A percentile compares a stretch with the other conserved stretches of the same genome.
These are phyloP conservation scores for Siniperca chuatsi DNA, from an alignment of 2,113 vertebrate genomes.

Conservation along the genomic window DNA sequence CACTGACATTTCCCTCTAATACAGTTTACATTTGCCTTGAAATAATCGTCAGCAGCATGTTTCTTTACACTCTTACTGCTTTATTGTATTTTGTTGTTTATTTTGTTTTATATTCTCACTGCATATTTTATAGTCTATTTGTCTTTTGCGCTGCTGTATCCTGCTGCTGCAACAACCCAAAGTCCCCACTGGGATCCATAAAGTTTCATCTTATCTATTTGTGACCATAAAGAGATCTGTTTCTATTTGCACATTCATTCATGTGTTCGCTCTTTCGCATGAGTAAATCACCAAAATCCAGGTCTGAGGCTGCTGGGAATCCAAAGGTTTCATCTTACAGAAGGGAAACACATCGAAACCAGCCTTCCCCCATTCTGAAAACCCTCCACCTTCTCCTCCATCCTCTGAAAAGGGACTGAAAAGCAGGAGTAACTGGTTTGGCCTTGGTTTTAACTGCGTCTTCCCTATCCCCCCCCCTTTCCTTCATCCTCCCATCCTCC, in stretches of 20 bases:
- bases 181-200: slow-evolving; percentile 51
- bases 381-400: slow-evolving; percentile 38
- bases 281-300: slow-evolving; percentile 55
- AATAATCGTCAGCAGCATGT: not conserved
- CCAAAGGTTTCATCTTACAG: slow-evolving; percentile 70
- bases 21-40: not conserved
- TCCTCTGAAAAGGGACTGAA: slow-evolving; percentile 56
- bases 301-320: slow-evolving; percentile 46
- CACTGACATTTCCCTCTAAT: not conserved
- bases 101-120: slow-evolving; percentile 36
- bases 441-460: slow-evolving; percentile 48
- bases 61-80: not conserved
- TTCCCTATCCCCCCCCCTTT: slow-evolving; percentile 39
- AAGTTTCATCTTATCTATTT: slow-evolving; percentile 48
- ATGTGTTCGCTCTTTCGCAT: not conserved
- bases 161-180: slow-evolving; percentile 32
- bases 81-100: slow-evolving; percentile 28
- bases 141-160: slow-evolving; percentile 13
- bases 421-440: slow-evolving; percentile 80
- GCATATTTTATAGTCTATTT: slow-evolving; percentile 15
- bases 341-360: slow-evolving; percentile 66
- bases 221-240: slow-evolving; percentile 16
- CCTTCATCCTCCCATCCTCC: slow-evolving; percentile 32
- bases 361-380: slow-evolving; percentile 27
- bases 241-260: slow-evolving; percentile 27